These are phyloP conservation scores for Acipenser transmontanus DNA, from an alignment of 2,797 vertebrate species.

Conservation along the genomic window DNA sequence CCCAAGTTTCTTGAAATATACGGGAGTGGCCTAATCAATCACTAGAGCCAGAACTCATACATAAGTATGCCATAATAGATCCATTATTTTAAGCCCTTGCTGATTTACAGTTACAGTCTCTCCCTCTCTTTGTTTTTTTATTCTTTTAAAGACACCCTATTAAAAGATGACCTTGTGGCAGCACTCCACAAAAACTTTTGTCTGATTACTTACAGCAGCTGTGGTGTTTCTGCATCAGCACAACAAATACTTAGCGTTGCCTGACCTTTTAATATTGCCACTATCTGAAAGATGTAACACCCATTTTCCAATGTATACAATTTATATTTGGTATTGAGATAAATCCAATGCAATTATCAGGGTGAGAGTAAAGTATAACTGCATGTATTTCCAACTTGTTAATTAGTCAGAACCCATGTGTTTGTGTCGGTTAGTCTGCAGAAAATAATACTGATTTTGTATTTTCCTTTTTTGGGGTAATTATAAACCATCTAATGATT, in stretches of 20 bases:
- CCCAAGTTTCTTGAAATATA: too few species aligned
- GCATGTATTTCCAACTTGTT: too few species aligned
- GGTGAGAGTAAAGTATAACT: too few species aligned
- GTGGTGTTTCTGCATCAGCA: slow-evolving; percentile 71
- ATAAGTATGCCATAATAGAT: background rate
- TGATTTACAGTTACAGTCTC: slow-evolving; percentile 4
- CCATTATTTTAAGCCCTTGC: slow-evolving; percentile 5
- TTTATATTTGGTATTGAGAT: too few species aligned
- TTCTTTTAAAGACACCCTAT: slow-evolving; percentile 55
- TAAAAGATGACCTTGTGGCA: slow-evolving; percentile 65
- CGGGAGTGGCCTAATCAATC: too few species aligned
- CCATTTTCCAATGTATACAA: slow-evolving; percentile 19
- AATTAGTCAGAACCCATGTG: too few species aligned
- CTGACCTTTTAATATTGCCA: slow-evolving; percentile 71
- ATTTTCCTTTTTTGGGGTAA: too few species aligned
- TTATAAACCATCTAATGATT: too few species aligned
- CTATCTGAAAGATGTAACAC: slow-evolving; percentile 39
- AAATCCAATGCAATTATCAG: too few species aligned
- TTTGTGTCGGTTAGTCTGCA: too few species aligned
- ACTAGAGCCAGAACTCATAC: too few species aligned
- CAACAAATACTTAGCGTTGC: slow-evolving; percentile 71
- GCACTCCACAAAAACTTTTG: slow-evolving; percentile 40
- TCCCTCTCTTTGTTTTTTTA: slow-evolving; percentile 20
- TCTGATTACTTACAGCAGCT: slow-evolving; percentile 69
- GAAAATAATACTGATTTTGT: too few species aligned